phyloP scores from a whole-genome alignment of 2,797 vertebrate species.

The Gastrophryne carolinensis region DNA sequence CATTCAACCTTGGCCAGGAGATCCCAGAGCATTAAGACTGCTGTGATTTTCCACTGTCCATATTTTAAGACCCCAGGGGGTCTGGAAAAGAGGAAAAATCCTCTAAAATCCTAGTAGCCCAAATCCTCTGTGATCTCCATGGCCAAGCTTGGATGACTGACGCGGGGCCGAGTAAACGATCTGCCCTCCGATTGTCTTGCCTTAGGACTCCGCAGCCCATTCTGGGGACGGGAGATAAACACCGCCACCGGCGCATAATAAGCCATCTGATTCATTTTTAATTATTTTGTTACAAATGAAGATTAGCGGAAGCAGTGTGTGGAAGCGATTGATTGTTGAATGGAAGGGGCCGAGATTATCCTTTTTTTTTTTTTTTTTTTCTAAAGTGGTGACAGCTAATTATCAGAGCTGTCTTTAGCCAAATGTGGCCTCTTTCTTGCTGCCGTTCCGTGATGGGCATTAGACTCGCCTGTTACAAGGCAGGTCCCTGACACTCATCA shows the following conservation, averaged over 20 bases:
- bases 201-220: constrained; percentile 53
- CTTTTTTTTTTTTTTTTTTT: constrained; percentile 55
- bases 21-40: too few relatives aligned
- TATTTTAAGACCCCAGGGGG: too few relatives aligned
- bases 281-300: constrained; percentile 77
- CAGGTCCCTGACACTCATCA: constrained; percentile 55
- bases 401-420: constrained; percentile 67
- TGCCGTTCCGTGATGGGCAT: constrained; percentile 61
- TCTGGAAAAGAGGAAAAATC: too few relatives aligned
- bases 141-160: constrained; percentile 55
- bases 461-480: constrained; percentile 55
- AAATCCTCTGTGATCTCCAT: neutral
- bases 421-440: constrained; percentile 57
- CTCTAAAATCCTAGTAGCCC: neutral
- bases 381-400: constrained; percentile 72
- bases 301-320: constrained; percentile 73
- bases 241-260: constrained; percentile 62
- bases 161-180: constrained; percentile 59
- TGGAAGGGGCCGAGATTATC: constrained; percentile 69
- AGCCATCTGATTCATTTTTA: constrained; percentile 70
- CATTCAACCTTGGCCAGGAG: too few relatives aligned
- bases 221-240: constrained; percentile 72
- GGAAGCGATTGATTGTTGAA: constrained; percentile 67
- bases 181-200: neutral
- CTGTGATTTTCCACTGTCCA: too few relatives aligned